phyloP scores from a whole-genome alignment of 37 sponge, comb jelly and placozoan genomes.

The Mnemiopsis leidyi region DNA sequence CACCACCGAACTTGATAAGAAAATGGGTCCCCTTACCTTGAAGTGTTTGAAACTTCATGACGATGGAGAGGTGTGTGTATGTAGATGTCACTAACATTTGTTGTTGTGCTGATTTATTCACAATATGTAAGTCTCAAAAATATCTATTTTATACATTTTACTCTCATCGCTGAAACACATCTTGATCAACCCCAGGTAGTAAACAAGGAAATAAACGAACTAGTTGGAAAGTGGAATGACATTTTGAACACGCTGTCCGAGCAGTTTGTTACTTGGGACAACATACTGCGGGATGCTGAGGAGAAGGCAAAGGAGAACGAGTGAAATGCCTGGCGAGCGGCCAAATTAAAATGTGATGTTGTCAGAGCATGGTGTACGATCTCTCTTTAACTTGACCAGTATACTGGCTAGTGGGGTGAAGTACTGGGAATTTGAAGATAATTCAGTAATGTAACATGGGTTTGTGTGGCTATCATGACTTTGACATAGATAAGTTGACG shows the following conservation, averaged over 20 bases:
- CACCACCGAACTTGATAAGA: conserved; percentile 22
- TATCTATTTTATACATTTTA: too few species aligned
- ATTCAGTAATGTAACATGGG: too few species aligned
- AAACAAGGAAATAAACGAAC: conserved; percentile 33
- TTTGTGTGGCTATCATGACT: too few species aligned
- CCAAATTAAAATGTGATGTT: background rate
- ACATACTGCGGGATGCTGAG: background rate
- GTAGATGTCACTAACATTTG: too few species aligned
- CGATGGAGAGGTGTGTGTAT: conserved; percentile 27
- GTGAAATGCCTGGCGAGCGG: background rate
- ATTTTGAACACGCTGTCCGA: conserved; percentile 5
- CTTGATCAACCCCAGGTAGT: too few species aligned
- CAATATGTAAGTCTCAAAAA: too few species aligned
- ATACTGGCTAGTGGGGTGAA: background rate
- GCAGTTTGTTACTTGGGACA: conserved; percentile 38
- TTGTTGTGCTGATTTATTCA: too few species aligned
- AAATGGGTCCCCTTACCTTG: conserved; percentile 28
- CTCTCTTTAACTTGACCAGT: background rate
- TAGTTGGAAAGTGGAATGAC: conserved; percentile 35
- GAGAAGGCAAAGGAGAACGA: conserved; percentile 22
- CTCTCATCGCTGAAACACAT: too few species aligned
- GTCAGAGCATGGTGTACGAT: background rate
- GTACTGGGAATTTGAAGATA: background rate
- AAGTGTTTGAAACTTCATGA: conserved; percentile 59
- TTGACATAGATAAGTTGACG: too few species aligned